These are phyloP conservation scores for Notarius lentiginosus DNA, from an alignment of 2,113 vertebrate species.

Conservation along the genomic window DNA sequence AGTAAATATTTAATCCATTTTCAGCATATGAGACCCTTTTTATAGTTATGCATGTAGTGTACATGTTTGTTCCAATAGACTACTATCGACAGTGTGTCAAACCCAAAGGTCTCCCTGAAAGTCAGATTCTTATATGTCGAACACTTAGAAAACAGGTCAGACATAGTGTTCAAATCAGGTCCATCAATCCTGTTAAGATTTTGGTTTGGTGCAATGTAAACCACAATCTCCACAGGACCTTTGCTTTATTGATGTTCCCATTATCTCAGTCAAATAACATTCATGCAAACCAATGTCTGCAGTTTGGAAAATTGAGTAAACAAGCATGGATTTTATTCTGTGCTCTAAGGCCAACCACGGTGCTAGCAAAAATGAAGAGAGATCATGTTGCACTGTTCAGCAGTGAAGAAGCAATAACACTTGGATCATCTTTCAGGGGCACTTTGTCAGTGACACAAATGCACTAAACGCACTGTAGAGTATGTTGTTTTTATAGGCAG, in stretches of 20 bases:
- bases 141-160: background rate
- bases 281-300: conserved; percentile 46
- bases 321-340: conserved; percentile 46
- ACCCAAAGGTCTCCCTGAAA: background rate
- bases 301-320: conserved; percentile 42
- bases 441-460: conserved; percentile 20
- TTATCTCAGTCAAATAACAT: conserved; percentile 54
- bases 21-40: background rate
- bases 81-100: background rate
- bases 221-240: conserved; percentile 39
- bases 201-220: background rate
- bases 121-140: conserved; percentile 25
- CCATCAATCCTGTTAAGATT: background rate
- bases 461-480: background rate
- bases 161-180: background rate
- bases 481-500: background rate
- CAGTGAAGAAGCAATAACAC: conserved; percentile 16
- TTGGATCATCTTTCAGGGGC: background rate
- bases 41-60: background rate
- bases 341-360: conserved; percentile 28
- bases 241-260: conserved; percentile 48
- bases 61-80: background rate
- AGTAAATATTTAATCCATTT: background rate
- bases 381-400: conserved; percentile 39
- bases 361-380: conserved; percentile 27